These are phyloP conservation scores for Habroteleia sp. DNA, from an alignment of 2,888 invertebrate genomes.

Conservation along the genomic window DNA sequence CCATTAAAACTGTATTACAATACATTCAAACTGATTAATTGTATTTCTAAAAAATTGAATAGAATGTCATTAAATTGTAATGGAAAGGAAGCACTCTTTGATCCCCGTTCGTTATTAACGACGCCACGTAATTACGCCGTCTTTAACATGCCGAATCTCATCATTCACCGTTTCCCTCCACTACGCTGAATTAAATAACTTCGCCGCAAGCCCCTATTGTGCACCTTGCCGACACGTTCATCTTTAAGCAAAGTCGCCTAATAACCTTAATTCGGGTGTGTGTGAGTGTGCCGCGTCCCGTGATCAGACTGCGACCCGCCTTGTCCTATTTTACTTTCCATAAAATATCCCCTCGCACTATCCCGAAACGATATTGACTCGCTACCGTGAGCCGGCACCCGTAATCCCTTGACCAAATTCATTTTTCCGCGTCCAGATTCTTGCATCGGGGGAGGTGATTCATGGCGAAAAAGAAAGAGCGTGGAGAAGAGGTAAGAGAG, in stretches of 20 bases:
- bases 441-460: slow-evolving; percentile 7
- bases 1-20: slow-evolving; percentile 6
- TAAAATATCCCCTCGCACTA: slow-evolving; percentile 8
- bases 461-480: neutral
- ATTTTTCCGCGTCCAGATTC: slow-evolving; percentile 34
- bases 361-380: slow-evolving; percentile 10
- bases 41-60: too few species aligned
- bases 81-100: neutral
- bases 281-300: slow-evolving; percentile 25
- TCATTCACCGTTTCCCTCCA: slow-evolving; percentile 17
- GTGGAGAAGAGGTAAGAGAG: neutral
- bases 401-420: slow-evolving; percentile 4
- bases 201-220: slow-evolving; percentile 32
- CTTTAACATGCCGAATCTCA: slow-evolving; percentile 30
- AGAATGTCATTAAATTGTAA: neutral
- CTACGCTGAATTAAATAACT: slow-evolving; percentile 31
- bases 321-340: slow-evolving; percentile 21
- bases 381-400: neutral
- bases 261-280: slow-evolving; percentile 44
- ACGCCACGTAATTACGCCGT: slow-evolving; percentile 22
- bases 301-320: slow-evolving; percentile 23
- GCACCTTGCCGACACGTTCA: slow-evolving; percentile 21
- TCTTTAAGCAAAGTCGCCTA: slow-evolving; percentile 45
- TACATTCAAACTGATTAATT: too few species aligned
- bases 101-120: slow-evolving; percentile 19